These are phyloP conservation scores for Ceuthmochares aereus DNA, from an alignment of 2,113 vertebrate species.

Conservation along the genomic window DNA sequence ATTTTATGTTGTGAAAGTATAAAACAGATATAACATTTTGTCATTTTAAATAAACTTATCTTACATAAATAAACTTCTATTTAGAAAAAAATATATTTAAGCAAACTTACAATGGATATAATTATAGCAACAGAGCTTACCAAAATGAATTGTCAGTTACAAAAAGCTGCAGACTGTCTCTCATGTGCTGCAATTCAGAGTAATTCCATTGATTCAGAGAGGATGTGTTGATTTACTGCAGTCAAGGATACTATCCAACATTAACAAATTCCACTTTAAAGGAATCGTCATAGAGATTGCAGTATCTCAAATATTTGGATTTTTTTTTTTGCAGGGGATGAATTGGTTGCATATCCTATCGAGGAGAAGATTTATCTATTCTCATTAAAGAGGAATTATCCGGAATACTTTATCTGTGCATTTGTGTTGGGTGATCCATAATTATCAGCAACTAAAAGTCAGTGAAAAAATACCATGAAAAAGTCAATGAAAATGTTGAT, in stretches of 20 bases:
- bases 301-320: background rate
- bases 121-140: background rate
- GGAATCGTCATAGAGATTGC: background rate
- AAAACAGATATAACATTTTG: background rate
- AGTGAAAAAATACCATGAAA: background rate
- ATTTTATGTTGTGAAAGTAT: background rate
- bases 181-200: background rate
- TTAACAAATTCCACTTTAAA: slow-evolving; percentile 6
- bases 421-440: background rate
- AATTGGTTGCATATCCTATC: background rate
- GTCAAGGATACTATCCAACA: background rate
- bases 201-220: background rate
- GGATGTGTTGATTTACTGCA: background rate
- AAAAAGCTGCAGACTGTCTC: background rate
- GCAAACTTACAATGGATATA: background rate
- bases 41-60: background rate
- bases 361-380: slow-evolving; percentile 14
- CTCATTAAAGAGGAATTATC: background rate
- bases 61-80: background rate
- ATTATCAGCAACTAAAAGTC: background rate
- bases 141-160: background rate
- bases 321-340: background rate
- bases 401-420: background rate
- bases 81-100: background rate
- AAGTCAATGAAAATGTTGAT: background rate